Evolutionary conservation across 1,140 invertebrate species (phyloP).

Genomic region (Bilobella aurantiaca): DNA sequence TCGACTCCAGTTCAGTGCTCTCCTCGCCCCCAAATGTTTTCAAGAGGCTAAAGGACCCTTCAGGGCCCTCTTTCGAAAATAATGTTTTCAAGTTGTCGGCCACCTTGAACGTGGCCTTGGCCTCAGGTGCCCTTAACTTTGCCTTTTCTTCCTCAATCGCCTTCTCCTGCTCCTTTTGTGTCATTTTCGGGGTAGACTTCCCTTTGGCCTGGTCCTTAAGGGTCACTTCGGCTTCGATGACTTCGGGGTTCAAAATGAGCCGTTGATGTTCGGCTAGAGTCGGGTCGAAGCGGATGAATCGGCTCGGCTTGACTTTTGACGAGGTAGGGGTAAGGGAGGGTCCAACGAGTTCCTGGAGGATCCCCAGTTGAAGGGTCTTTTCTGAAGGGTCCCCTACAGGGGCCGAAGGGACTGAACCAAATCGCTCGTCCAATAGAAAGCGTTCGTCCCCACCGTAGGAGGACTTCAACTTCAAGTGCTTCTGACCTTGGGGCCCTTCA

Average conservation of each 20-base stretch:
- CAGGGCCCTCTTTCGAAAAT: slow-evolving; percentile 7
- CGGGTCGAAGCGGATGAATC: slow-evolving; percentile 20
- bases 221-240: background rate
- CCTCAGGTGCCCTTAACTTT: background rate
- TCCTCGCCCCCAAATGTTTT: slow-evolving; percentile 16
- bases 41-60: slow-evolving; percentile 17
- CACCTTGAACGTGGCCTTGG: slow-evolving; percentile 20
- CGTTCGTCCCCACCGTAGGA: slow-evolving; percentile 20
- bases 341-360: slow-evolving; percentile 22
- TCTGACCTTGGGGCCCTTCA: slow-evolving; percentile 21
- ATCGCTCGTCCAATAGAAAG: slow-evolving; percentile 27
- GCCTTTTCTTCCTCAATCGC: background rate
- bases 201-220: background rate
- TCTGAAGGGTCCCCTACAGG: slow-evolving; percentile 5
- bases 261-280: background rate
- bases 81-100: slow-evolving; percentile 21
- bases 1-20: background rate
- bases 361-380: slow-evolving; percentile 12
- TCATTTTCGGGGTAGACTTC: background rate
- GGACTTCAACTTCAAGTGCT: slow-evolving; percentile 18
- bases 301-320: background rate
- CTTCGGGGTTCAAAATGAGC: background rate
- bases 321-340: background rate
- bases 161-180: background rate
- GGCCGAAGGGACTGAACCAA: background rate